Evolutionary conservation across 2,888 invertebrate species (phyloP).

Genomic region (Spodoptera exigua): DNA sequence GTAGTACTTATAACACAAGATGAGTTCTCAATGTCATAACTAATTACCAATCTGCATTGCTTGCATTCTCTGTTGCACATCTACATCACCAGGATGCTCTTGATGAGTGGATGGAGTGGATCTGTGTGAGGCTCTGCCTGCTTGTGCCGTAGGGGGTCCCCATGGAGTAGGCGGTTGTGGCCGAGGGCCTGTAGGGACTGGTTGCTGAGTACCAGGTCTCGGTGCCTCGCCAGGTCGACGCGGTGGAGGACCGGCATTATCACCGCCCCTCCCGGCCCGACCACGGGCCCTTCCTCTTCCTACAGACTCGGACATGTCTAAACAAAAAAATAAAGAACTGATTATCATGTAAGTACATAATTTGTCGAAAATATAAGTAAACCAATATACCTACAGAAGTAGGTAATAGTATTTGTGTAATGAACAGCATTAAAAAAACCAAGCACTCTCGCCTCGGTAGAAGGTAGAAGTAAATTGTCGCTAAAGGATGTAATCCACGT

Average conservation of each 20-base stretch:
- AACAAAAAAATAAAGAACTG: slow-evolving; percentile 6
- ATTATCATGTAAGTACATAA: no score
- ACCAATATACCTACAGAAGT: no score
- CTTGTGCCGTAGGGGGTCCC: slow-evolving; percentile 74
- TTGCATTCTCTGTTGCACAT: slow-evolving; percentile 80
- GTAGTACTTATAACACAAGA: no score
- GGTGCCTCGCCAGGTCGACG: slow-evolving; percentile 68
- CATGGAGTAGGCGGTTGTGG: slow-evolving; percentile 82
- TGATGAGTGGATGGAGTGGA: slow-evolving; percentile 70
- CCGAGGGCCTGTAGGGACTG: slow-evolving; percentile 67
- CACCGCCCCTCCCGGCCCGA: slow-evolving; percentile 75
- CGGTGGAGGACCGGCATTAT: slow-evolving; percentile 66
- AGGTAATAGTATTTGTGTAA: no score
- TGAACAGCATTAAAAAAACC: no score
- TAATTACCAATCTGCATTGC: slow-evolving; percentile 48
- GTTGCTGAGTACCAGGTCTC: slow-evolving; percentile 54
- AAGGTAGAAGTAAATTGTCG: no score
- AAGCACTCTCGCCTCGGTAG: no score
- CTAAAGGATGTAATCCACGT: no score
- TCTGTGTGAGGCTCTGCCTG: slow-evolving; percentile 79
- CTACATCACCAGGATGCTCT: slow-evolving; percentile 82
- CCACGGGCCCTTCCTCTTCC: slow-evolving; percentile 82
- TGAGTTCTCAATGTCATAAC: no score
- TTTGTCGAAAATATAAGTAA: no score
- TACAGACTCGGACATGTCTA: slow-evolving; percentile 76